Percentiles rank a stretch among this genome's conserved stretches.
Conservation (phyloP, 2,797 vertebrate species). For the Sylvilagus floridanus region DNA sequence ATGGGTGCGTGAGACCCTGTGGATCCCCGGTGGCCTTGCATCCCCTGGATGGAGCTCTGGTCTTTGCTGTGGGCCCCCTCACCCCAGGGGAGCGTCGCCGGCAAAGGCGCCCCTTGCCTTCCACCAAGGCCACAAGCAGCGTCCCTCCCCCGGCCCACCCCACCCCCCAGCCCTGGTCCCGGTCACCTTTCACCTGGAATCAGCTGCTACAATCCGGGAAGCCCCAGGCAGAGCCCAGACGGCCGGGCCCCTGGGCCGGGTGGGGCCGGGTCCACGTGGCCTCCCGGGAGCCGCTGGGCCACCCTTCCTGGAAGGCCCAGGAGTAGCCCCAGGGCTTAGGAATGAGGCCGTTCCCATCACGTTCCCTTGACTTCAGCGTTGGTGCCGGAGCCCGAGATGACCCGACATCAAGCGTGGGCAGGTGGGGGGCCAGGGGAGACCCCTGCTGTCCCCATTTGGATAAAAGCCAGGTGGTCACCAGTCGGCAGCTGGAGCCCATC, state of each 20-base stretch:
- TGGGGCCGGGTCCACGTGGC: background rate
- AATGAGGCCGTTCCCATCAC: background rate
- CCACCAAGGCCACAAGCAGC: background rate
- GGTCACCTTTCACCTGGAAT: background rate
- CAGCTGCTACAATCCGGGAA: rapidly evolving
- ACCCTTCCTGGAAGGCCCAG: background rate
- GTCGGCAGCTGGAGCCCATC: too few relatives aligned
- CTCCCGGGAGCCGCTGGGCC: background rate
- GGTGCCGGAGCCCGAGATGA: too few relatives aligned
- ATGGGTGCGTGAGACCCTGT: too few relatives aligned
- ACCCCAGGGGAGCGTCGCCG: too few relatives aligned
- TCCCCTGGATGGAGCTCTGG: too few relatives aligned
- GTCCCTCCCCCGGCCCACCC: too few relatives aligned
- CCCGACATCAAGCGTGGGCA: rapidly evolving
- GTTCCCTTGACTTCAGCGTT: background rate
- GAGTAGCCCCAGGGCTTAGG: background rate
- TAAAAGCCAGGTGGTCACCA: too few relatives aligned
- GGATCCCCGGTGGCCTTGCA: too few relatives aligned
- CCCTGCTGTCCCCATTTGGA: too few relatives aligned
- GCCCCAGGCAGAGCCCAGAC: background rate
- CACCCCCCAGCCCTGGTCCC: background rate
- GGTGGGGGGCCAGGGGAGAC: too few relatives aligned
- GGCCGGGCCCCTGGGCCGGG: background rate
- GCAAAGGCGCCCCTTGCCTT: too few relatives aligned
- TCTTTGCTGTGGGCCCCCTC: too few relatives aligned